Evolutionary conservation across 1,140 invertebrate species (phyloP), one percentile per base, ranked within the genome.

Genomic region (Drosophila sp.): DNA sequence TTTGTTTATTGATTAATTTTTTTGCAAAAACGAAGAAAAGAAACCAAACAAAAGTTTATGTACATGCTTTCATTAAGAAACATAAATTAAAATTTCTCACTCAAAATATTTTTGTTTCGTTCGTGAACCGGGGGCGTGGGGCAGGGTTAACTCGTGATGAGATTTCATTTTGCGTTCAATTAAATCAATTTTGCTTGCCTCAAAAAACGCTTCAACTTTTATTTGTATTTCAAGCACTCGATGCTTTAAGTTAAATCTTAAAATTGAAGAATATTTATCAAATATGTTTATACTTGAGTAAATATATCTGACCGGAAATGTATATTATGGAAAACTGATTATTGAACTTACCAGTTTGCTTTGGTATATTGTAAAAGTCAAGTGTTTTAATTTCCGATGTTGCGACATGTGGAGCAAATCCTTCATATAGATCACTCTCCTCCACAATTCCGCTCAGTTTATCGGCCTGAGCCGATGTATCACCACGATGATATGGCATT

Each of bases 401-500:
- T 80, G 96, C 95, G 71, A 96, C 95, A 92, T 96, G 95, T 38
- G 95, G 95, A 67, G 95, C 94, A 91, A 95, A 96, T 56, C 94
- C 94, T 90, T 96, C 95, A 77, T 95, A 95, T 69, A 95, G 93
- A 91, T 96, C 95, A 66, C 94, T 94, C 92, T 95, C 94, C 92
- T 96, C 95, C 93, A 95, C 95, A 76, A 95, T 93, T 86, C 94
- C 94, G 82, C 91, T 92, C 55, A 92, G 60, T 75, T 92, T 92
- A 64, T 92, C 91, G 64, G 91, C 90, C 72, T 92, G 90, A 47
- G 89, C 90, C 68, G 78, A 79, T 60, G 86, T 75, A 71, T 70
- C 80, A 55, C 80, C 91, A 62, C 91, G 90, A 77, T 89, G 90
- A 75, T 91, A 90, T 61, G 91, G 91, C 91, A 92, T 92, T 70